Conservation (phyloP, 2,797 vertebrate genomes). For the Threskiornis aethiopicus region DNA sequence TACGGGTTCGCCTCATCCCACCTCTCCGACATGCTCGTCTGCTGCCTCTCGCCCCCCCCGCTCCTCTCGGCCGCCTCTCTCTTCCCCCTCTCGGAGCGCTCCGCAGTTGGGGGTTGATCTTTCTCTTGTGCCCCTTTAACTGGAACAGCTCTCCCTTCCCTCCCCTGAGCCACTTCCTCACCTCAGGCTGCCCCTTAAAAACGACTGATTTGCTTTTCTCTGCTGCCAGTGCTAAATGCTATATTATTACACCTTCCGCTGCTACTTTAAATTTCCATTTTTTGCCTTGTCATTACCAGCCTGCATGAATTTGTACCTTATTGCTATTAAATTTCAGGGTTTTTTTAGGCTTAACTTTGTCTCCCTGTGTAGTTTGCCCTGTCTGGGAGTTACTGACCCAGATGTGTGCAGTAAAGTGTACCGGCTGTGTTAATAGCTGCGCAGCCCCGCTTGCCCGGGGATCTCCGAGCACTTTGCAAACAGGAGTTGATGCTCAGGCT, state of each 20-base stretch:
- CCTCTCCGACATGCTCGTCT: background rate
- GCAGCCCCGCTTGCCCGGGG: fast-evolving
- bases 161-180: background rate
- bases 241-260: background rate
- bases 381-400: background rate
- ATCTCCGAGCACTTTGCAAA: background rate
- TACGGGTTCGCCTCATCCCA: background rate
- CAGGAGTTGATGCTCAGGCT: background rate
- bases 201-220: background rate
- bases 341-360: background rate
- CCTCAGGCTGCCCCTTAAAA: background rate
- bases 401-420: background rate
- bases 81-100: background rate
- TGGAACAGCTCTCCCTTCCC: background rate
- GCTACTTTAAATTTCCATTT: background rate
- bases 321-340: background rate
- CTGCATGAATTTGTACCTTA: background rate
- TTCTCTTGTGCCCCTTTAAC: constrained; percentile 13
- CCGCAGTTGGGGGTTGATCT: background rate
- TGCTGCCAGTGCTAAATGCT: background rate
- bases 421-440: background rate
- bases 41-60: background rate
- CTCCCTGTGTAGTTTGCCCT: background rate
- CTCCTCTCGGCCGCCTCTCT: background rate
- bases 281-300: background rate